Percentiles rank a stretch among this genome's conserved stretches.
phyloP scores from a whole-genome alignment of 23 tunicate species.

The Trididemnum clinides region DNA sequence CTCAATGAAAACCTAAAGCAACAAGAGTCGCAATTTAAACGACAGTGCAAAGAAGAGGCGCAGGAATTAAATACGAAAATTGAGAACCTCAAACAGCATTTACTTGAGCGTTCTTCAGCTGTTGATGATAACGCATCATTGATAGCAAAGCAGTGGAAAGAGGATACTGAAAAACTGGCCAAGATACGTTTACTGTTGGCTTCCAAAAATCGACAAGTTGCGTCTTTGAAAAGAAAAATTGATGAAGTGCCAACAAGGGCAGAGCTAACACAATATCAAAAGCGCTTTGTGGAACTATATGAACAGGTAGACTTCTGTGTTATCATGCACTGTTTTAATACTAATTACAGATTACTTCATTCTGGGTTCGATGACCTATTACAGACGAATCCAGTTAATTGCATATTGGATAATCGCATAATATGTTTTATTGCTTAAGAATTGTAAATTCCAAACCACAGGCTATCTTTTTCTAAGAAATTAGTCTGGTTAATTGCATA shows the following conservation, averaged over 20 bases:
- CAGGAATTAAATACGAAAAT: conserved; percentile 51
- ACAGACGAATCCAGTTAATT: too few species aligned
- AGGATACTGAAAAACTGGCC: conserved; percentile 59
- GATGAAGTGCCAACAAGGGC: conserved; percentile 99
- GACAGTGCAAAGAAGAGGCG: conserved; percentile 76
- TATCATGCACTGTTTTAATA: not conserved
- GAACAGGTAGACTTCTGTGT: conserved; percentile 63
- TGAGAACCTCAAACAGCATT: conserved; percentile 38
- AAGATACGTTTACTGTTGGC: conserved; percentile 76
- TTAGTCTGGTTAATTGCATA: too few species aligned
- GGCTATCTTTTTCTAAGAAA: too few species aligned
- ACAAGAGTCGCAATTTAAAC: conserved; percentile 72
- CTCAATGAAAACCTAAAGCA: conserved; percentile 76
- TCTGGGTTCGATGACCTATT: too few species aligned
- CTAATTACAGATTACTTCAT: too few species aligned
- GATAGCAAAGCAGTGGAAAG: conserved; percentile 63
- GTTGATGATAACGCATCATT: conserved; percentile 56
- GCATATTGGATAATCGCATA: too few species aligned
- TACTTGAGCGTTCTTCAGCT: not conserved
- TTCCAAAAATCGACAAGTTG: conserved; percentile 70
- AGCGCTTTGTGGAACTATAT: conserved; percentile 83
- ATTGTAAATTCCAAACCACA: too few species aligned
- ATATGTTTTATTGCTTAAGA: too few species aligned
- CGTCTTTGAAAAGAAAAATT: conserved; percentile 65
- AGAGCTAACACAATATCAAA: conserved; percentile 85